Base-by-base conservation (phyloP, 2,113 vertebrate species). In the Nannospalax galili region DNA sequence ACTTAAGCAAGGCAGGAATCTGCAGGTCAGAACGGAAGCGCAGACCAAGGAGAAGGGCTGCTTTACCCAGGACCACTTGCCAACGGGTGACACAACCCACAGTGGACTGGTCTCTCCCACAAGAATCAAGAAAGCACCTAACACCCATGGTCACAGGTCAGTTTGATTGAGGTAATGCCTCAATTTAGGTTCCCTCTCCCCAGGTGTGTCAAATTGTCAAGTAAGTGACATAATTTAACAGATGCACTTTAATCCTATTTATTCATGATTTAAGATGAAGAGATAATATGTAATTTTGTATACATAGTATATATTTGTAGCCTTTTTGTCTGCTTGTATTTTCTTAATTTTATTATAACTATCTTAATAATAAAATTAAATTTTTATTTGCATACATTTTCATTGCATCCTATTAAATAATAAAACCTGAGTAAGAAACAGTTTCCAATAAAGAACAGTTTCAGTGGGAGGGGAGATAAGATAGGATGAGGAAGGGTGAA, bases 311-410 rank as follows among this genome's bases (percentile, higher is more conserved):
- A 84, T 74, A 90, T 96, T 40, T 73, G 28, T 81, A 65, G 26
- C 15, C 42, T 89, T 96, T 95, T 92, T 90, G 52, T 30, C 58
- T 91, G 26, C 5, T 40, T 95, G 4, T 65, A 92, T 91, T 95
- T 91, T 67, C 42, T 93, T 94, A 56, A 40, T 84, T 93, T 88
- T 90, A 60, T 86, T 92, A 56, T 85, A 79, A 90, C 80, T 82
- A 73, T 28, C 42, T 92, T 79, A 88, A 65, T 78, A 32, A 90
- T 94, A 84, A 88, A 14, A 84, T 81, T n/a, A n/a, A n/a, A n/a
- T 45, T 79, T 89, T 84, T 14, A 69, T 70, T 90, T 80, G 0
- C 58, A 82, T 3, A 67, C 15, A 86, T 88, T 95, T 69, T 65
- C 15, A 24, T 32, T 87, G 3, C 26, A 93, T 91, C 90, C 62